Percentiles rank a stretch among this genome's conserved stretches.
These are phyloP conservation scores for Philopotamus ludificatus DNA, from an alignment of 1,140 invertebrate genomes.

Conservation along the genomic window DNA sequence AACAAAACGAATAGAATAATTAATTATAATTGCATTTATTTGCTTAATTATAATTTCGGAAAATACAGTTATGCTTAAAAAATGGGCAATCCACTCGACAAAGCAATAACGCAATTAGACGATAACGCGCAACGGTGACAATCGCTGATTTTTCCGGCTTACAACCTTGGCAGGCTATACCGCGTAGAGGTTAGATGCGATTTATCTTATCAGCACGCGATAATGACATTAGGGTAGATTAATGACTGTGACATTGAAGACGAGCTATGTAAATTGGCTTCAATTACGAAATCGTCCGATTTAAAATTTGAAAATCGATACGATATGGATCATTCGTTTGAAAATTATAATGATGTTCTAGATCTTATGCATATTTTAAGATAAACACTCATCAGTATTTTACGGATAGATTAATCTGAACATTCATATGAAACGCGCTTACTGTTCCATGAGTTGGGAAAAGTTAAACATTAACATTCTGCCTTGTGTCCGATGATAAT, in stretches of 20 bases:
- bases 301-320: too few relatives aligned
- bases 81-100: not conserved
- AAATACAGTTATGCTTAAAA: not conserved
- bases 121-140: slow-evolving; percentile 7
- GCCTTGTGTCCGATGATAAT: too few relatives aligned
- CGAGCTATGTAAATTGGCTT: slow-evolving; percentile 12
- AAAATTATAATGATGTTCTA: too few relatives aligned
- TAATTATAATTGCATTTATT: too few relatives aligned
- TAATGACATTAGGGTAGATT: slow-evolving; percentile 30
- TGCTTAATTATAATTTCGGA: too few relatives aligned
- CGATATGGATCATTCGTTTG: too few relatives aligned
- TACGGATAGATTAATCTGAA: too few relatives aligned
- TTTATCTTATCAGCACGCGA: slow-evolving; percentile 28
- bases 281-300: not conserved
- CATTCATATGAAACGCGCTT: too few relatives aligned
- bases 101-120: slow-evolving; percentile 1
- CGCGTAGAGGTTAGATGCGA: slow-evolving; percentile 24
- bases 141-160: slow-evolving; percentile 16
- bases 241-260: slow-evolving; percentile 28
- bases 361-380: too few relatives aligned
- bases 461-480: too few relatives aligned
- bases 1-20: slow-evolving; percentile 2
- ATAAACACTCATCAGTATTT: too few relatives aligned
- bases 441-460: too few relatives aligned
- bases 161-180: slow-evolving; percentile 19